These are phyloP conservation scores for Agrypnia vestita DNA, from an alignment of 1,140 invertebrate species.

Conservation along the genomic window DNA sequence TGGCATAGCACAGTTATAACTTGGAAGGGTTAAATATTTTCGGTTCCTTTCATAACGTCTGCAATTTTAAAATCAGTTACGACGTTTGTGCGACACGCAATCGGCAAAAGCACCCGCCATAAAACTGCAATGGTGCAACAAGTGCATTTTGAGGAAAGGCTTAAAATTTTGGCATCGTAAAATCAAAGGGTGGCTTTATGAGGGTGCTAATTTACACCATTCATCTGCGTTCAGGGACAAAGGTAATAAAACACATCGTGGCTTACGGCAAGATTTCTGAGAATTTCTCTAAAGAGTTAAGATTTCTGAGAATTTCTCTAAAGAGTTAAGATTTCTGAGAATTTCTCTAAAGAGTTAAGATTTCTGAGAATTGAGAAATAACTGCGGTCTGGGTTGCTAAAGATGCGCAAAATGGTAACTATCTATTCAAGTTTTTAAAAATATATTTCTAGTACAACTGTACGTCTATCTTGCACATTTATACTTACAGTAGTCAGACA, in stretches of 20 bases:
- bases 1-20: too few relatives aligned
- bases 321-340: slow-evolving; percentile 27
- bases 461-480: too few relatives aligned
- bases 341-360: slow-evolving; percentile 41
- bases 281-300: slow-evolving; percentile 41
- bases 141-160: slow-evolving; percentile 40
- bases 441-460: too few relatives aligned
- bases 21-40: too few relatives aligned
- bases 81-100: too few relatives aligned
- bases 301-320: background rate
- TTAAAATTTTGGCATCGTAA: slow-evolving; percentile 44
- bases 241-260: slow-evolving; percentile 43
- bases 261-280: background rate
- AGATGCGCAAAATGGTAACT: background rate
- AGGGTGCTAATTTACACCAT: slow-evolving; percentile 42
- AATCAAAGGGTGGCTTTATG: slow-evolving; percentile 34
- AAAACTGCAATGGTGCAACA: background rate
- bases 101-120: too few relatives aligned
- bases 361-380: slow-evolving; percentile 27
- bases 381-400: background rate
- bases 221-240: slow-evolving; percentile 20
- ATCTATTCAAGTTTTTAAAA: too few relatives aligned
- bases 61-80: too few relatives aligned
- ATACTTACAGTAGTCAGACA: too few relatives aligned
- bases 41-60: too few relatives aligned